Evolutionary conservation across 2,888 invertebrate genomes (phyloP), one percentile per base, ranked within the genome.

Genomic region (Drosophila paramelanica): DNA sequence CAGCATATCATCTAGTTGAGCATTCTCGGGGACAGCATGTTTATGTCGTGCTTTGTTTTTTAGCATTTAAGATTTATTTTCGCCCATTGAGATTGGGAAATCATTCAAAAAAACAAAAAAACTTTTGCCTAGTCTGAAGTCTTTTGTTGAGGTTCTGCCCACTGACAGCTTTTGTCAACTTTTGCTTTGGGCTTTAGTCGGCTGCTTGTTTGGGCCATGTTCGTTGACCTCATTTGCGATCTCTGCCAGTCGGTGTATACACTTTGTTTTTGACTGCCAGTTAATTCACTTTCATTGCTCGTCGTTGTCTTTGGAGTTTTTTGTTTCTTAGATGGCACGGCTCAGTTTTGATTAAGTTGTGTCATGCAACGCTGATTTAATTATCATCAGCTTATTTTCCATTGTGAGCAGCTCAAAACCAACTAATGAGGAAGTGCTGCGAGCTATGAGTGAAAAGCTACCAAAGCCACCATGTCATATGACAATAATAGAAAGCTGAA

Each of bases 331-430:
- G 76, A 71, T 79, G 81, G 76, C 73, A 59, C 62, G 66, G 65
- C 85, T 73, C 57, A 73, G 77, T 85, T 88, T 88, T 88, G 88
- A 84, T 88, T 78, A 83, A 88, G 88, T 84, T 84, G 86, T 88
- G 84, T 88, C 84, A 88, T 84, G 84, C 84, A 84, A 84, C 88
- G 86, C 64, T 84, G 84, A 84, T 84, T 84, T 84, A 84, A 84
- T 88, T 84, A 84, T 88, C 67, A 74, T 72, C 67, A 74, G 59
- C 80, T 76, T 64, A 67, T 77, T 65, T 65, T 65, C 53, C 66
- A 84, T 87, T 81, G 81, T 83, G 73, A 58, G 43, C 49, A 65
- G 56, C 46, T 46, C 27, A 59, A 57, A 68, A 42, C 65, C 17
- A 64, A 74, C 82, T 82, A 85, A 84, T 88, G 83, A 84, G 83